Evolutionary conservation across 2,113 vertebrate species (phyloP), one percentile per base, ranked within the genome.

Genomic region (Trogon melanurus): DNA sequence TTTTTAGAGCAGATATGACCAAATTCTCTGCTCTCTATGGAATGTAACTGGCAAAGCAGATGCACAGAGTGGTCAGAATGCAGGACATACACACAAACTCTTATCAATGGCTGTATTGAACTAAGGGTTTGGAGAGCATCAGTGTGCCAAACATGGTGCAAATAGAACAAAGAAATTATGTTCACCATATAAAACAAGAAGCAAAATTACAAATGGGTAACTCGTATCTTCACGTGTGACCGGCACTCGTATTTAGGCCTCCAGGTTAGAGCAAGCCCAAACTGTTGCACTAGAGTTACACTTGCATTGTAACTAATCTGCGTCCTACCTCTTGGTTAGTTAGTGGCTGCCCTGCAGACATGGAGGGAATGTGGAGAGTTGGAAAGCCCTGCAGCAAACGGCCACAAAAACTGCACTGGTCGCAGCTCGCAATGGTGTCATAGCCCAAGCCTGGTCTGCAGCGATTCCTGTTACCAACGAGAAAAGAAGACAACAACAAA

Each of bases 21-120:
- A 48, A 38, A 61, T 56, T 62, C 11, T 34, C 25, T 34, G 16
- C 32, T 66, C 18, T 5, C 5, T 1, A 8, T 84, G 51, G 18
- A 78, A 36, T 8, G 9, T n/a, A 72, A 81, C 12, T 25, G 72
- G 41, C 15, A 38, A 71, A 41, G 47, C 9, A 51, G 41, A n/a
- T 25, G 21, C 30, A 58, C 6, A 34, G 26, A 1, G 2, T 11
- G n/a, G 9, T 23, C 60, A 76, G 50, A 53, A n/a, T 10, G 30
- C 0, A 29, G 29, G 64, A 29, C 13, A 47, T 4, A 16, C 45
- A 47, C 1, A 1, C 5, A 60, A 26, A 7, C 21, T 47, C 48
- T 66, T 51, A 76, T 25, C 41, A 57, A 11, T 8, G 9, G 10
- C 11, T 56, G 3, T 11, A 17, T 14, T 48, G 32, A 76, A 45